These are phyloP conservation scores for Callimorpha dominula DNA, from an alignment of 2,888 invertebrate genomes.

Conservation along the genomic window DNA sequence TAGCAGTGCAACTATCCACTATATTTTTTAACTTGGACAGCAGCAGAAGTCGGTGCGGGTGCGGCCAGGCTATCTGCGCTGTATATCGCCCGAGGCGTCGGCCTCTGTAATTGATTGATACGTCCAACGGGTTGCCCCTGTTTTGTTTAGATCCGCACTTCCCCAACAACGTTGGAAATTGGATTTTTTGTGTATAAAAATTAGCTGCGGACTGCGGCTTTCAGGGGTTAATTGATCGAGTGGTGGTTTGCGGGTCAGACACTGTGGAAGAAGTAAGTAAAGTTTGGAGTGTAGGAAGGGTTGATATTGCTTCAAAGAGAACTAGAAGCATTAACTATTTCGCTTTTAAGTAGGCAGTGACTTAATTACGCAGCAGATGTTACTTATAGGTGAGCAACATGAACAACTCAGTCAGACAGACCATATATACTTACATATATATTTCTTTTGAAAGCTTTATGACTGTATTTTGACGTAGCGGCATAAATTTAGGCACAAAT, in stretches of 20 bases:
- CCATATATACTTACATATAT: too few species aligned
- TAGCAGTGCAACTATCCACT: not conserved
- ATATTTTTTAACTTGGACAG: constrained; percentile 33
- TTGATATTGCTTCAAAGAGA: not conserved
- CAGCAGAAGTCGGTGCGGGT: constrained; percentile 49
- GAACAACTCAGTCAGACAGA: too few species aligned
- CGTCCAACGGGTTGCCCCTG: constrained; percentile 65
- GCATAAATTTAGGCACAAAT: too few species aligned
- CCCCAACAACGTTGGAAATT: constrained; percentile 39
- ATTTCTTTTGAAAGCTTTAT: too few species aligned
- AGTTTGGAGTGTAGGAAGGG: not conserved
- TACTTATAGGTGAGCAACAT: too few species aligned
- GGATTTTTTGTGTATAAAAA: constrained; percentile 42
- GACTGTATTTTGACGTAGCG: too few species aligned
- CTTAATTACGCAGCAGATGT: too few species aligned
- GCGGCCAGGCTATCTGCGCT: constrained; percentile 68
- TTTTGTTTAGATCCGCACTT: constrained; percentile 50
- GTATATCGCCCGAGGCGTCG: constrained; percentile 77
- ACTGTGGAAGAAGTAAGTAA: constrained; percentile 8
- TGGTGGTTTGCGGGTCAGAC: constrained; percentile 11
- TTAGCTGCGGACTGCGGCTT: constrained; percentile 25
- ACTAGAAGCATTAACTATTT: not conserved
- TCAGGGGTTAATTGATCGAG: constrained; percentile 26
- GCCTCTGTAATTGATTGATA: constrained; percentile 84
- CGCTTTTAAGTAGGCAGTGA: too few species aligned